Evolutionary conservation across 1,140 invertebrate genomes (phyloP).

Genomic region (Dendroctonus ponderosae): DNA sequence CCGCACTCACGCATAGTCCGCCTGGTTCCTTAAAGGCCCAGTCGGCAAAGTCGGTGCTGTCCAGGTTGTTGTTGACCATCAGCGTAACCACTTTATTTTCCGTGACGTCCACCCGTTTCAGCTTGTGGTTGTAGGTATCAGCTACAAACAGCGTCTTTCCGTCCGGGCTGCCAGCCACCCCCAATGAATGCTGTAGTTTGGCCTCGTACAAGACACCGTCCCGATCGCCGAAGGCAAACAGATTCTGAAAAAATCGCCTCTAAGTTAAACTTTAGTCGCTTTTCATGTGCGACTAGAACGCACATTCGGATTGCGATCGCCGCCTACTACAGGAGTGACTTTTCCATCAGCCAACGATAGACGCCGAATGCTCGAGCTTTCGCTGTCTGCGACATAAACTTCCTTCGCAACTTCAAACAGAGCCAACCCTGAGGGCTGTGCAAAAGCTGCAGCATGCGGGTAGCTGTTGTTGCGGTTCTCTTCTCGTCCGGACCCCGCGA

Average conservation of each 20-base stretch:
- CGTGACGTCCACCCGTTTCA: slow-evolving; percentile 68
- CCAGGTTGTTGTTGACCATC: slow-evolving; percentile 49
- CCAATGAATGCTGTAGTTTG: slow-evolving; percentile 89
- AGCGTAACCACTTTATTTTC: slow-evolving; percentile 46
- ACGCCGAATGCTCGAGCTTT: slow-evolving; percentile 83
- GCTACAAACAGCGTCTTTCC: slow-evolving; percentile 70
- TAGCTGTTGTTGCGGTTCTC: slow-evolving; percentile 92
- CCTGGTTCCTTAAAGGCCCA: slow-evolving; percentile 78
- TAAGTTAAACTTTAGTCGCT: not conserved
- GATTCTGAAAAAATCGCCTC: slow-evolving; percentile 64
- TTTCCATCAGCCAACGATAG: slow-evolving; percentile 73
- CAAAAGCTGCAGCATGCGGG: slow-evolving; percentile 80
- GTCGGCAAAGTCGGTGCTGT: slow-evolving; percentile 49
- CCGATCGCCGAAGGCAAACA: slow-evolving; percentile 87
- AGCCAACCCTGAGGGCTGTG: slow-evolving; percentile 86
- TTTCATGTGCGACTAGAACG: slow-evolving; percentile 38
- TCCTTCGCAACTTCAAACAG: slow-evolving; percentile 52
- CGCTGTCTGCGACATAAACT: slow-evolving; percentile 87
- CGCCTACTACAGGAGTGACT: slow-evolving; percentile 80
- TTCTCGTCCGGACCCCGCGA: slow-evolving; percentile 84
- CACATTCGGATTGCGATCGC: slow-evolving; percentile 80
- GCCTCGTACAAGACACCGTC: slow-evolving; percentile 75
- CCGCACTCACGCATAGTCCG: slow-evolving; percentile 65
- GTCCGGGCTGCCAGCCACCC: slow-evolving; percentile 63
- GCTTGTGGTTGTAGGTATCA: slow-evolving; percentile 95